Base-by-base conservation (phyloP, 2,797 vertebrate genomes). In the Loriculus beryllinus region DNA sequence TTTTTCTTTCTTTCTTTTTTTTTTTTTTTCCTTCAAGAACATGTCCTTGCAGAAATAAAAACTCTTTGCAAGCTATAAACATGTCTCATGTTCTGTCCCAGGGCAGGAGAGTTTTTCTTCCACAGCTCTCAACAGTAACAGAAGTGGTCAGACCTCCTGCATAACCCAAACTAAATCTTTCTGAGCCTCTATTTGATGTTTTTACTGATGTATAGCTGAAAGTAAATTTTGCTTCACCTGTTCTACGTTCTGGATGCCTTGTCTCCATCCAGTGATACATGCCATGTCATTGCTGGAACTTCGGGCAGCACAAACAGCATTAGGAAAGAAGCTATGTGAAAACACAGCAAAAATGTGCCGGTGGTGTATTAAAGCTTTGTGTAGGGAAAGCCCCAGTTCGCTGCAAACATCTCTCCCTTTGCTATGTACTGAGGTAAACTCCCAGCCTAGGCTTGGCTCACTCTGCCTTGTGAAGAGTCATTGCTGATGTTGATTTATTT, bases 401-500 rank as follows among this genome's bases (percentile, higher is more conserved):
- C 79, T 64, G 74, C 82, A 87, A 91, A 86, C 76, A 76, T 68
- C 54, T 71, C 70, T 93, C 70, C 62, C 62, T 94, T 84, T 8
- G 6, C 77, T 91, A 3, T 60, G 82, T 63, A 40, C 70, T 57
- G 88, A 95, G 88, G 93, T 96, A 92, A 93, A 92, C 92, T 93
- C 65, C 82, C 87, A 91, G 87, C 26, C 76, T 67, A 68, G 79
- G 92, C 71, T 94, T 96, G 90, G 88, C 91, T 96, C 86, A 54
- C 63, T 77, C 85, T 79, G 64, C 82, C 35, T 95, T 63, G 91
- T 68, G 92, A 90, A 95, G 91, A 94, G 51, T 86, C 92, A 74
- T 74, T 95, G 69, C 86, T 96, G 80, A 88, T 68, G 82, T 89
- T 96, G 93, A 97, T 96, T 97, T 96, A 96, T 95, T 95, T 90